Percentiles rank a stretch among this genome's conserved stretches.
phyloP scores from a whole-genome alignment of 2,888 invertebrate species.

The Anodontia alba region DNA sequence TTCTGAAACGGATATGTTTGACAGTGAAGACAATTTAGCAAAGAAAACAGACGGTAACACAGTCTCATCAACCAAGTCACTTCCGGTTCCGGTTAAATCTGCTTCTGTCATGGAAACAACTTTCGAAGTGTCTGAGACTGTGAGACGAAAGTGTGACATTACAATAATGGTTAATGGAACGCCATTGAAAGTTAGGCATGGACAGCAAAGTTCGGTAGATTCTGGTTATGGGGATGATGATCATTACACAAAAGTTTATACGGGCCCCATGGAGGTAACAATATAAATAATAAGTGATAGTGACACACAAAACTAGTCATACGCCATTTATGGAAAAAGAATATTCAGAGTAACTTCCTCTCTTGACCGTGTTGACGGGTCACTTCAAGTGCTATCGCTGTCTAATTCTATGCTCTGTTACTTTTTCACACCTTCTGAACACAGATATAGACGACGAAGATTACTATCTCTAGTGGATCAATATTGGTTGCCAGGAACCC shows the following conservation, averaged over 20 bases:
- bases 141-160: slow-evolving; percentile 50
- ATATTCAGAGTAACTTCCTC: not conserved
- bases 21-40: slow-evolving; percentile 61
- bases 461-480: too few species aligned
- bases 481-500: too few species aligned
- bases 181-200: slow-evolving; percentile 55
- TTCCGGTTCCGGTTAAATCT: slow-evolving; percentile 43
- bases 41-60: slow-evolving; percentile 31
- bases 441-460: too few species aligned
- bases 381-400: too few species aligned
- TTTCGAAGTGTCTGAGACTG: slow-evolving; percentile 11
- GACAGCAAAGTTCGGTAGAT: slow-evolving; percentile 63
- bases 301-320: not conserved
- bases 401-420: too few species aligned
- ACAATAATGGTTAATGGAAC: slow-evolving; percentile 56
- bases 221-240: slow-evolving; percentile 67
- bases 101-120: slow-evolving; percentile 21
- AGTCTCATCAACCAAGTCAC: slow-evolving; percentile 41
- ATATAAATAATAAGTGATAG: slow-evolving; percentile 25
- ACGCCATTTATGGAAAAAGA: too few species aligned
- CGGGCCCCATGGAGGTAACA: slow-evolving; percentile 54
- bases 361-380: too few species aligned
- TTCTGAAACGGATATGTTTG: slow-evolving; percentile 77
- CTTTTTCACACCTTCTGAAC: too few species aligned
- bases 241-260: slow-evolving; percentile 24